These are phyloP conservation scores for Darevskia mixta DNA, from an alignment of 2,797 vertebrate species.

Conservation along the genomic window DNA sequence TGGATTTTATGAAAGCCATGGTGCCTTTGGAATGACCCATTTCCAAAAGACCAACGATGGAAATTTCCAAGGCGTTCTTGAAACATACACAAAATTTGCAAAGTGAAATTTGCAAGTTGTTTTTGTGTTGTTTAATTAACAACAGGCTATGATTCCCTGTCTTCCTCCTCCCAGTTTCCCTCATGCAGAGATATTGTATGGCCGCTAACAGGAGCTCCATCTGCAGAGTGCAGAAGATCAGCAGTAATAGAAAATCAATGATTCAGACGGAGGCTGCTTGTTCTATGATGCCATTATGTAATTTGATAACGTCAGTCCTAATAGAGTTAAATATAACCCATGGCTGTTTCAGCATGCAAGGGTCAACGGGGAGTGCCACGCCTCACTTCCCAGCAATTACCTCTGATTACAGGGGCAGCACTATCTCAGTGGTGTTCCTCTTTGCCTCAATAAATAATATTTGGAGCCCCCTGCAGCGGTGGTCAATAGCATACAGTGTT, in stretches of 20 bases:
- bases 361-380: constrained; percentile 87
- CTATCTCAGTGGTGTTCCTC: constrained; percentile 75
- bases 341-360: constrained; percentile 89
- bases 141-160: constrained; percentile 22
- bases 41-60: neutral
- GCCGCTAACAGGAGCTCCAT: constrained; percentile 64
- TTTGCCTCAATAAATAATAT: constrained; percentile 94
- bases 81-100: neutral
- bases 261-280: constrained; percentile 74
- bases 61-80: neutral
- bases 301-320: constrained; percentile 97
- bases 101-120: neutral
- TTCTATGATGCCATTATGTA: constrained; percentile 85
- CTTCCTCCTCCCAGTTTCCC: neutral
- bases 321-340: constrained; percentile 94
- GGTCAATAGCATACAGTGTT: constrained; percentile 93
- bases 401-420: constrained; percentile 91
- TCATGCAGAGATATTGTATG: constrained; percentile 53
- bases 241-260: constrained; percentile 96
- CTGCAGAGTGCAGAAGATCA: constrained; percentile 83
- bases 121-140: constrained; percentile 4
- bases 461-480: constrained; percentile 87
- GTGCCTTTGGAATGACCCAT: neutral
- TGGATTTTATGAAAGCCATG: neutral
- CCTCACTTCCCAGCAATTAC: constrained; percentile 95